Evolutionary conservation across 2,113 vertebrate species (phyloP), one percentile per base, ranked within the genome.

Genomic region (Hiodon tergisus): DNA sequence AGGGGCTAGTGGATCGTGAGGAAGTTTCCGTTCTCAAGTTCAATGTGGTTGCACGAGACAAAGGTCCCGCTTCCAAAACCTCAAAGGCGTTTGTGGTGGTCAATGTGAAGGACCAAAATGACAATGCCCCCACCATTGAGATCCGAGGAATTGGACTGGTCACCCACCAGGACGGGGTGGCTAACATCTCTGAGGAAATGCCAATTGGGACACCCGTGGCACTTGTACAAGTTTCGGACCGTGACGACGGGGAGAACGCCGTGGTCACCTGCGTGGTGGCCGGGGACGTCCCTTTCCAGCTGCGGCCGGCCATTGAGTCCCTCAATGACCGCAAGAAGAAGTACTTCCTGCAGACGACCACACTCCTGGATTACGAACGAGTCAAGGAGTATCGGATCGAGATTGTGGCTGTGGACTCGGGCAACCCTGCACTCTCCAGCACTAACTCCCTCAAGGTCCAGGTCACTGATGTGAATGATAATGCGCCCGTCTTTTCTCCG

Each of bases 241-340:
- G 92, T 54, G 97, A 99, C 2, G 97, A 98, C 78, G 97, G 97
- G 0, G 96, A 98, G 80, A 99, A 99, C 0, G 96, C 96, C 0
- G 95, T 95, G 10, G 97, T 99, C 73, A 99, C 96, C 0, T 99
- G 96, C 0, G 96, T 99, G 62, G 96, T 99, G 5, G 96, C 96
- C 0, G 95, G 95, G 0, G 96, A 98, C 0, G 97, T 98, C 10
- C 97, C 97, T 0, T 99, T 98, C 82, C 95, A 98, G 85, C 89
- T 98, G 2, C 91, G 93, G 31, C 95, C 95, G 74, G 95, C 95
- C 4, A 96, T 94, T 0, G 95, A 98, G 78, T 94, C 95, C 0
- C 90, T 93, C 67, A 98, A 93, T 0, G 96, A 98, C 78, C 94
- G 93, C 75, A 98, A 95, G 87, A 96, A 95, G 87, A 99, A 99